These are phyloP conservation scores for Agrotis exclamationis DNA, from an alignment of 2,888 invertebrate species.

Conservation along the genomic window DNA sequence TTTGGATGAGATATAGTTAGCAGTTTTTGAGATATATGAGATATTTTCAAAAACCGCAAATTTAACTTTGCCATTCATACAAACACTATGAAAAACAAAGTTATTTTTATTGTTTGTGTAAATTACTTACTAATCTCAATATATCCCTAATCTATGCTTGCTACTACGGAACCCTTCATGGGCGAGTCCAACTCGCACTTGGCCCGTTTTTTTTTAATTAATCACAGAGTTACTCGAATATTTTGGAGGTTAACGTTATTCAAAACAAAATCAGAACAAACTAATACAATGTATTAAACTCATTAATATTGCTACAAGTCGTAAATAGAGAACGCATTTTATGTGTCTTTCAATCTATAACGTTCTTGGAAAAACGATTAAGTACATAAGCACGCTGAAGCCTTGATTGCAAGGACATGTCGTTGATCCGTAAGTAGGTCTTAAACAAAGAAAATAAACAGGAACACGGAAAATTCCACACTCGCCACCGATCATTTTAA, in stretches of 20 bases:
- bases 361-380: neutral
- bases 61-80: too few relatives aligned
- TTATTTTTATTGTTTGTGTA: too few relatives aligned
- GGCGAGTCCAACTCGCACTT: too few relatives aligned
- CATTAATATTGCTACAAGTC: neutral
- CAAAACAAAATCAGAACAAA: neutral
- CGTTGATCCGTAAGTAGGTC: conserved; percentile 37
- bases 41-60: too few relatives aligned
- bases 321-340: neutral
- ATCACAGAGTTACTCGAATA: neutral
- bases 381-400: conserved; percentile 5
- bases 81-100: too few relatives aligned
- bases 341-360: neutral
- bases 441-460: conserved; percentile 31
- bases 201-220: too few relatives aligned
- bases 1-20: too few relatives aligned
- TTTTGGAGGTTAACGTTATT: neutral
- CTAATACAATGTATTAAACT: neutral
- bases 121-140: too few relatives aligned
- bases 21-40: too few relatives aligned
- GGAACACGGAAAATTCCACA: conserved; percentile 8
- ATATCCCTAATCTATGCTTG: too few relatives aligned
- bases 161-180: too few relatives aligned
- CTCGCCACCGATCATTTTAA: conserved; percentile 24
- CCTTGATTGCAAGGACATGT: conserved; percentile 24